phyloP scores from a whole-genome alignment of 2,888 invertebrate genomes.

The Petrophora chlorosata region DNA sequence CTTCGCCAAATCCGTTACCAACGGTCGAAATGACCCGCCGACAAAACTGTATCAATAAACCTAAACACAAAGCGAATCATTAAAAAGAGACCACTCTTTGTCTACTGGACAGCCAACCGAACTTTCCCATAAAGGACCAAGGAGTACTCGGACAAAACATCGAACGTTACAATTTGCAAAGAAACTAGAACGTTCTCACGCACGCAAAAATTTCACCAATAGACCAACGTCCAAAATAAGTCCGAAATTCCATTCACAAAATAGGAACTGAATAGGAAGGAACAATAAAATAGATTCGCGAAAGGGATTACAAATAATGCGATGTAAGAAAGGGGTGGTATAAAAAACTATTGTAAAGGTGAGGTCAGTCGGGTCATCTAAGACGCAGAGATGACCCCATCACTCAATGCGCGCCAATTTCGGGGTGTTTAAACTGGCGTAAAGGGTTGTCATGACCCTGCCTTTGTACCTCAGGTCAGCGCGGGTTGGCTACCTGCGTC shows the following conservation, averaged over 20 bases:
- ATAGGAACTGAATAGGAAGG: slow-evolving; percentile 62
- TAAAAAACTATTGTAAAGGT: slow-evolving; percentile 63
- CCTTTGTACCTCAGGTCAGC: slow-evolving; percentile 63
- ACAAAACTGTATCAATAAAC: slow-evolving; percentile 73
- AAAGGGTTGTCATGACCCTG: slow-evolving; percentile 77
- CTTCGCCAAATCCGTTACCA: slow-evolving; percentile 78
- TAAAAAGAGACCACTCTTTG: slow-evolving; percentile 81
- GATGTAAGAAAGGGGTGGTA: slow-evolving; percentile 78
- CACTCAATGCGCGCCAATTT: slow-evolving; percentile 80
- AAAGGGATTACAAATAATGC: slow-evolving; percentile 84
- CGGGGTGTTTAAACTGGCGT: slow-evolving; percentile 76
- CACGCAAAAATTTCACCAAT: slow-evolving; percentile 78
- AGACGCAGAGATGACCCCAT: slow-evolving; percentile 78
- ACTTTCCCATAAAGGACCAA: slow-evolving; percentile 66
- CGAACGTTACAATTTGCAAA: slow-evolving; percentile 78
- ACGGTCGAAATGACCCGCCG: slow-evolving; percentile 76
- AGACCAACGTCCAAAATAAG: slow-evolving; percentile 69
- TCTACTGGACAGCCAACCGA: slow-evolving; percentile 66
- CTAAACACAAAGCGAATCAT: slow-evolving; percentile 77
- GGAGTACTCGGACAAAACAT: slow-evolving; percentile 53
- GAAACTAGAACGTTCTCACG: slow-evolving; percentile 82
- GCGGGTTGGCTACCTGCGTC: slow-evolving; percentile 76
- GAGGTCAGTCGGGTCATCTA: slow-evolving; percentile 78
- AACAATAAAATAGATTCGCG: slow-evolving; percentile 84
- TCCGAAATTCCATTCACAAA: slow-evolving; percentile 47